A percentile compares a stretch with the other conserved stretches of the same genome.
Conservation (phyloP, 1,140 invertebrate genomes). For the Drosophila bipectinata region DNA sequence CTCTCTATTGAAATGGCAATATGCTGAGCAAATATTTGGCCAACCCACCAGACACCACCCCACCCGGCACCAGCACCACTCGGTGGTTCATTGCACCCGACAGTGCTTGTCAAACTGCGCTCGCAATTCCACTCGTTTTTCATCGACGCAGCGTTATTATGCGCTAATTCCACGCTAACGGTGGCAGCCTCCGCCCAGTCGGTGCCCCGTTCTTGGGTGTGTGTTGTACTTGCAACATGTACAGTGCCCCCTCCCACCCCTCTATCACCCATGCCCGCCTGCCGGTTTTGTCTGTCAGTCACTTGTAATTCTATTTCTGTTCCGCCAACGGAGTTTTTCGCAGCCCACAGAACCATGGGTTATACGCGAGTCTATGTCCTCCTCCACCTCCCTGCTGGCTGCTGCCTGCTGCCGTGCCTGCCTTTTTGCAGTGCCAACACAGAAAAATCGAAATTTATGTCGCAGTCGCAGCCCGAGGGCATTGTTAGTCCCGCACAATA, state of each 20-base stretch:
- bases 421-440: slow-evolving; percentile 68
- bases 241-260: background rate
- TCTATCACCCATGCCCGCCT: slow-evolving; percentile 13
- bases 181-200: slow-evolving; percentile 62
- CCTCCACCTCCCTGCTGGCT: background rate
- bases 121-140: slow-evolving; percentile 41
- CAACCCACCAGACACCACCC: slow-evolving; percentile 34
- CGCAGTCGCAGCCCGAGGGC: slow-evolving; percentile 57
- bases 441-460: slow-evolving; percentile 78
- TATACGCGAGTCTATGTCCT: background rate
- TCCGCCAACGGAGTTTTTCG: slow-evolving; percentile 67
- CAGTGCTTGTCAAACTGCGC: slow-evolving; percentile 60
- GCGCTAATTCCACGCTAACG: slow-evolving; percentile 78
- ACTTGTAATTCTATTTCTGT: slow-evolving; percentile 74
- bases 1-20: slow-evolving; percentile 54
- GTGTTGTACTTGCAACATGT: background rate
- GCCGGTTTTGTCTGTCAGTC: slow-evolving; percentile 55
- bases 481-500: slow-evolving; percentile 65
- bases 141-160: slow-evolving; percentile 68
- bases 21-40: slow-evolving; percentile 67
- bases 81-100: slow-evolving; percentile 66
- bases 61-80: background rate
- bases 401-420: background rate
- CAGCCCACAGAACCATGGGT: slow-evolving; percentile 58
- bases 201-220: background rate